Percentiles rank a stretch among this genome's conserved stretches.
phyloP scores from a whole-genome alignment of 1,140 invertebrate genomes.

The Ericerus pela region DNA sequence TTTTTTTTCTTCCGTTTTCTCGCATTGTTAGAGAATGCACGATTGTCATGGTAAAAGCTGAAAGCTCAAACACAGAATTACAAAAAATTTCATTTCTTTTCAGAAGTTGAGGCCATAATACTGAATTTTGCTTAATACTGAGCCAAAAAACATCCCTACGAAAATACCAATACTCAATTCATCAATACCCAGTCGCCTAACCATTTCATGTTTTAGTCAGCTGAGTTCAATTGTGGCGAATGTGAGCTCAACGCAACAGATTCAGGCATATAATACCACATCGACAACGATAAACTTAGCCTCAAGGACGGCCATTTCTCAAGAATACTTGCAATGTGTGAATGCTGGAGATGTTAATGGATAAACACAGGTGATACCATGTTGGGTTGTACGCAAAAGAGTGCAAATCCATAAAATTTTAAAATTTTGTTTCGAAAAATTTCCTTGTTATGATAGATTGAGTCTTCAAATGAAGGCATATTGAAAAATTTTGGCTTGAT shows the following conservation, averaged over 20 bases:
- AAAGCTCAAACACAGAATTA: no score
- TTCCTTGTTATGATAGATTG: no score
- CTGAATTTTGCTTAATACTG: no score
- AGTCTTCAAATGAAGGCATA: no score
- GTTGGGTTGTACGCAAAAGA: constrained; percentile 46
- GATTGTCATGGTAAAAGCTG: no score
- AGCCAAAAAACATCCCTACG: no score
- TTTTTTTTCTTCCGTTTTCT: no score
- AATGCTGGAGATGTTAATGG: constrained; percentile 45
- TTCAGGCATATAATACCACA: constrained; percentile 4
- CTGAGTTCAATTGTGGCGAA: constrained; percentile 58
- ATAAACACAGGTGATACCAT: constrained; percentile 58
- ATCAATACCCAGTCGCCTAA: constrained; percentile 40
- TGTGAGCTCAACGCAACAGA: constrained; percentile 45
- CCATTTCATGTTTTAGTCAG: constrained; percentile 57
- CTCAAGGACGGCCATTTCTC: constrained; percentile 1
- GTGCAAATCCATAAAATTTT: constrained; percentile 34
- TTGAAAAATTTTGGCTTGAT: no score
- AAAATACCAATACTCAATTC: constrained; percentile 22
- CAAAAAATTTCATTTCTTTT: no score
- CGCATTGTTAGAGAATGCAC: no score
- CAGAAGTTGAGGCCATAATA: no score
- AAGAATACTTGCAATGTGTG: constrained; percentile 49
- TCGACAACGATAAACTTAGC: not conserved
- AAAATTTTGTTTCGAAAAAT: no score